phyloP scores from a whole-genome alignment of 1,140 invertebrate species.

The Musca domestica region DNA sequence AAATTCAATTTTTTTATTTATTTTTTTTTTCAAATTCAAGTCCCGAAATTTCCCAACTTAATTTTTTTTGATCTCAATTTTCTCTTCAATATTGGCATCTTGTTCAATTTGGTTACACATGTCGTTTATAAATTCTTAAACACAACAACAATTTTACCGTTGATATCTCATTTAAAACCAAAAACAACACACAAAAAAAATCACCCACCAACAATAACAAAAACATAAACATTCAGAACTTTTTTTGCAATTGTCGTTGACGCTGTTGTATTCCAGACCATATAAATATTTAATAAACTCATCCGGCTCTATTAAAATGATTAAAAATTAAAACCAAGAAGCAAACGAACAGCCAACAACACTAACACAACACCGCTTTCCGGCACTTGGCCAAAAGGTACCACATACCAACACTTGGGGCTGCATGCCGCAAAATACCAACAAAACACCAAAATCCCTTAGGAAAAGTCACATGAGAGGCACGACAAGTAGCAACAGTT shows the following conservation, averaged over 20 bases:
- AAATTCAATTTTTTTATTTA: too few species aligned
- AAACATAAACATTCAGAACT: too few species aligned
- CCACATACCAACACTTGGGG: constrained; percentile 6
- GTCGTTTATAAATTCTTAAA: too few species aligned
- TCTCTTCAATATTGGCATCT: too few species aligned
- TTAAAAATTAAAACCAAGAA: constrained; percentile 14
- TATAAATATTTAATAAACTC: background rate
- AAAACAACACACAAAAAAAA: too few species aligned
- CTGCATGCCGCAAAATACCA: background rate
- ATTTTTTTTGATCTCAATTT: too few species aligned
- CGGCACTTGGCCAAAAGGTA: background rate
- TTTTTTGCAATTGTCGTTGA: background rate
- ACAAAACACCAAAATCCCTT: constrained; percentile 12
- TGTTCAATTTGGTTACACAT: too few species aligned
- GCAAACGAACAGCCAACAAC: background rate
- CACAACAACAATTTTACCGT: too few species aligned
- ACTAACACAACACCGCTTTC: background rate
- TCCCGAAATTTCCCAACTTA: too few species aligned
- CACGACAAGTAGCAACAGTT: too few species aligned
- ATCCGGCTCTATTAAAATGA: constrained; percentile 3
- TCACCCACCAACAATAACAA: background rate
- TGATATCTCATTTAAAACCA: too few species aligned
- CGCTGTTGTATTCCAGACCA: background rate
- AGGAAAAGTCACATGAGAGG: background rate
- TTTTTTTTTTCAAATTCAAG: too few species aligned